Percentiles rank a stretch among this genome's conserved stretches.
phyloP scores from a whole-genome alignment of 2,888 invertebrate genomes.

The Sturmia bella region DNA sequence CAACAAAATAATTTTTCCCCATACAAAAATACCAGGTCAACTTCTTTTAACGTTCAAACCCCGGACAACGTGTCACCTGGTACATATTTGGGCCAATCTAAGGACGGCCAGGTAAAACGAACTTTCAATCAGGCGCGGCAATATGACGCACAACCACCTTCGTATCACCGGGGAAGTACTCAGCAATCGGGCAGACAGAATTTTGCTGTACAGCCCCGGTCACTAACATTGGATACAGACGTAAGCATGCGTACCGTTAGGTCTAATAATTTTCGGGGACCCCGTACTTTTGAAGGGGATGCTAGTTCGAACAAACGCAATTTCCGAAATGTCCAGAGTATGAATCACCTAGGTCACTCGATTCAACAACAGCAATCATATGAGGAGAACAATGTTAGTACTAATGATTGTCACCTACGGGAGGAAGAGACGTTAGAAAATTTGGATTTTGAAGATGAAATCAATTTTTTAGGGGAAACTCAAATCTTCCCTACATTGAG shows the following conservation, averaged over 20 bases:
- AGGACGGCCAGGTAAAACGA: no score
- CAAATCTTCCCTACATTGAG: conserved; percentile 35
- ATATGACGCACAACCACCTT: no score
- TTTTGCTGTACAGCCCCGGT: not conserved
- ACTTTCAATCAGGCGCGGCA: no score
- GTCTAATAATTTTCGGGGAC: not conserved
- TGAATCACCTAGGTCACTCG: not conserved
- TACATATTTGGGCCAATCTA: no score
- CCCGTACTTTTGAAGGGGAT: not conserved
- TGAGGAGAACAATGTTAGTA: no score
- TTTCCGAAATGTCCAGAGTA: not conserved
- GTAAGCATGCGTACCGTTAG: not conserved
- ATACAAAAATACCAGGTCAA: no score
- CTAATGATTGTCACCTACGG: not conserved
- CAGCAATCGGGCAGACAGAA: no score
- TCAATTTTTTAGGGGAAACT: conserved; percentile 57
- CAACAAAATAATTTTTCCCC: conserved; percentile 4
- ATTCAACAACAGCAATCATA: not conserved
- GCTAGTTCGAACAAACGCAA: not conserved
- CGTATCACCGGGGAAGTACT: no score
- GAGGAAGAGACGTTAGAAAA: not conserved
- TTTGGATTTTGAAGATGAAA: conserved; percentile 30
- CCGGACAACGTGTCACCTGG: no score
- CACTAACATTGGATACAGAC: conserved; percentile 8
- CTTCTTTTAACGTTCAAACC: no score